Base-by-base conservation (phyloP, 2,888 invertebrate species). In the Paralinhomoeus sp. region DNA sequence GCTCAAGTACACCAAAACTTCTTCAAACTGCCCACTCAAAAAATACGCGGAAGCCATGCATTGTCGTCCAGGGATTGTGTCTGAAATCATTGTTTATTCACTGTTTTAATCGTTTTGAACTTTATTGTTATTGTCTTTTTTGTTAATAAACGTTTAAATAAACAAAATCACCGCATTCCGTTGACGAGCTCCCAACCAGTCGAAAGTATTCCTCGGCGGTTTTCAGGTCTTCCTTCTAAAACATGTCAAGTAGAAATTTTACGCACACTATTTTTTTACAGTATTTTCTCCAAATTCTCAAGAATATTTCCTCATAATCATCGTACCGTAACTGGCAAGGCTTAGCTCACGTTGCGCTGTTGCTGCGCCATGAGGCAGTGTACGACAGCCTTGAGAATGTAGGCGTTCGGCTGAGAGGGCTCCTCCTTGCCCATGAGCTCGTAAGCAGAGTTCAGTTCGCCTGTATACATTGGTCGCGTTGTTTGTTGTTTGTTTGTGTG, bases 11-110 rank as follows among this genome's bases (percentile, higher is more conserved):
- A 91, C 78, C 20, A 89, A 72, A 39, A 89, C 91, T 66, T 97
- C 89, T 57, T 91, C 89, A 64, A 84, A 91, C 64, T 91, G 87
- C 21, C 77, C 77, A 40, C 82, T 76, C 3, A 97, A 71, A 66
- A 97, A 97, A 67, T 84, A 85, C 3, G 83, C 83, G 0, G 91
- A 85, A 0, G 93, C 85, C 91, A 97, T 93, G 62, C 91, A 87
- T 65, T 97, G 89, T 24, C 97, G 72, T 1, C 97, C 71, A 34
- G 70, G 68, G 35, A 97, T 91, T 0, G 93, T 97, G 64, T 97
- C 93, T 68, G 55, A 40, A 24, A 9, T n/a, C n/a, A n/a, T n/a
- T n/a, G n/a, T n/a, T n/a, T n/a, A n/a, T n/a, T n/a, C n/a, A n/a
- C n/a, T n/a, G n/a, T n/a, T n/a, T n/a, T n/a, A n/a, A n/a, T n/a